Conservation (phyloP, 2,113 vertebrate species). For the Otus sunia region DNA sequence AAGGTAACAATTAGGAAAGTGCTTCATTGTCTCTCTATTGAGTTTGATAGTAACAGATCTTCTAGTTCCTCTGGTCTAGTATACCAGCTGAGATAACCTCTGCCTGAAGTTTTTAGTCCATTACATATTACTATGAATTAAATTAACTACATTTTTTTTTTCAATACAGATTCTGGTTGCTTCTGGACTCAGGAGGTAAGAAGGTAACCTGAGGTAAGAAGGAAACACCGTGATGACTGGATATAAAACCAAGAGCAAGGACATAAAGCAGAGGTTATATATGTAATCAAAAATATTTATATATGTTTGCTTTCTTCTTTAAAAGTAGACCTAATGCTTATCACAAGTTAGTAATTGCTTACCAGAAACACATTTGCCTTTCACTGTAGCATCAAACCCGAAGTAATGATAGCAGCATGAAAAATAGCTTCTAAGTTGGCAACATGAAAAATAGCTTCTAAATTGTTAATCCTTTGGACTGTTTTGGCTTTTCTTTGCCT, state of each 20-base stretch:
- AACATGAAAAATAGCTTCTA: not conserved
- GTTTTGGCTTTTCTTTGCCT: conserved; percentile 20
- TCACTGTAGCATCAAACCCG: not conserved
- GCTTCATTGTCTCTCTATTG: not conserved
- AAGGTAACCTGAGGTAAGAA: not conserved
- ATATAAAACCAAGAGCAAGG: not conserved
- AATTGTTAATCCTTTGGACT: not conserved
- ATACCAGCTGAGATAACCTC: not conserved
- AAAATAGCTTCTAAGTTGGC: not conserved
- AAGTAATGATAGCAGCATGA: not conserved
- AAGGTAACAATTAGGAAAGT: not conserved
- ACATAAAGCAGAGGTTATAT: not conserved
- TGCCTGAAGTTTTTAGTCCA: not conserved
- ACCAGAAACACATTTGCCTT: conserved; percentile 18
- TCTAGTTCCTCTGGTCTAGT: not conserved
- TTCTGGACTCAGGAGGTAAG: not conserved
- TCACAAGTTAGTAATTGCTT: not conserved
- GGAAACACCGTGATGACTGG: not conserved
- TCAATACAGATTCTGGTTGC: not conserved
- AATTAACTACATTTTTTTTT: not conserved
- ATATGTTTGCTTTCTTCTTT: not conserved
- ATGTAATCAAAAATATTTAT: not conserved
- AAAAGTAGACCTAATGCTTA: conserved; percentile 19
- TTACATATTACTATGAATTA: not conserved
- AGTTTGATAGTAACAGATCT: not conserved